Base-by-base conservation (phyloP, 2,888 invertebrate genomes). In the Phyllotreta cruciferae region DNA sequence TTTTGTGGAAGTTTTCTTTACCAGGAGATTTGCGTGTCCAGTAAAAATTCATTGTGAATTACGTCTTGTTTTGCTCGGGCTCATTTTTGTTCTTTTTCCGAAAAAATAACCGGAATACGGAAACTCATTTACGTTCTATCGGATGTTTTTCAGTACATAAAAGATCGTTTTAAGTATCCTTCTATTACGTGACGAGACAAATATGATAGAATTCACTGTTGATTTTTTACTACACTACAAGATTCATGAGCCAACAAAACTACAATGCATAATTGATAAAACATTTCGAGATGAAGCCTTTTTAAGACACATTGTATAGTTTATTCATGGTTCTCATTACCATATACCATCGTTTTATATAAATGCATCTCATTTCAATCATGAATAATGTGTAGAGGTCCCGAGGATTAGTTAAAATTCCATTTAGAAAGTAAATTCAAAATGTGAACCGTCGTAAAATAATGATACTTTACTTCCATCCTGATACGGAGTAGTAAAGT, bases 401-500 rank as follows among this genome's bases (percentile, higher is more conserved):
- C 39, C 57, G 24, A 56, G 68, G 67, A 71, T 71, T 70, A 70
- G 71, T 72, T 71, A 70, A 74, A 74, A 72, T 72, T 74, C 70
- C 68, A 70, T 70, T 72, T 71, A 60, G 68, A 67, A 70, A 72
- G 56, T 60, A 60, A 64, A 64, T 56, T 64, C 53, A 41, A 55
- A 53, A 64, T 47, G 56, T 38, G 60, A 49, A 42, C 60, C 47
- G 56, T 64, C 63, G 53, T 60, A 64, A 68, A 66, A 68, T 63
- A 66, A 67, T 69, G 67, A 24, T 24, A 24, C 24, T 24, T 24
- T 24, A 24, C 65, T 67, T 66, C 63, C 70, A 71, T 70, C 71
- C 72, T 71, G 71, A 74, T 73, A 73, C 70, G 57, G 39, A 70
- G 74, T 69, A 73, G 70, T 74, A 75, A 74, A 74, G 71, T 73